Percentiles rank a stretch among this genome's conserved stretches.
Evolutionary conservation across 2,888 invertebrate species (phyloP).

Genomic region (Rotaria macrura): DNA sequence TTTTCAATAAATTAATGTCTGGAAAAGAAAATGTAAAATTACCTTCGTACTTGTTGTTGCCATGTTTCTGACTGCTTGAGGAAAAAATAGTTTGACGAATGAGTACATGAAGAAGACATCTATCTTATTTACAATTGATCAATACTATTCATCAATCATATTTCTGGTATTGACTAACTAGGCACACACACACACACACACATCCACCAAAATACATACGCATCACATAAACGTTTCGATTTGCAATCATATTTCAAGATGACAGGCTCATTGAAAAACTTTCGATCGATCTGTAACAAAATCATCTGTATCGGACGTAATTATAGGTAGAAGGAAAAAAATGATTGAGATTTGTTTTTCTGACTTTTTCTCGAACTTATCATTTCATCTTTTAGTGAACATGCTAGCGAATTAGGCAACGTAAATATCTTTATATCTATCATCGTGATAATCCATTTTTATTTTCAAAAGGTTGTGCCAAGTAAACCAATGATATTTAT

Average conservation of each 20-base stretch:
- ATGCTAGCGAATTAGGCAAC: not conserved
- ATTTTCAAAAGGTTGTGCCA: not conserved
- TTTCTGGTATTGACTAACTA: too few species aligned
- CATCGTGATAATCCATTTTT: not conserved
- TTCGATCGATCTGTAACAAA: slow-evolving; percentile 25
- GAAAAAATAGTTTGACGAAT: too few species aligned
- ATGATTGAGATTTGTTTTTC: not conserved
- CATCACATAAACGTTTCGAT: not conserved
- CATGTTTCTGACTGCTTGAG: too few species aligned
- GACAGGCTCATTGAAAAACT: not conserved
- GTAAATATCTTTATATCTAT: too few species aligned
- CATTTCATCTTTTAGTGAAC: slow-evolving; percentile 8
- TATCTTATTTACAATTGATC: too few species aligned
- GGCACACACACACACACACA: too few species aligned
- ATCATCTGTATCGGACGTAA: slow-evolving; percentile 31
- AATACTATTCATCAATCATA: too few species aligned
- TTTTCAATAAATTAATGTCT: not conserved
- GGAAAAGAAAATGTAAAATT: not conserved
- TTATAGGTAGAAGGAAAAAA: slow-evolving; percentile 12
- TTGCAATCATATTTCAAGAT: not conserved
- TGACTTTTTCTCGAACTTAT: not conserved
- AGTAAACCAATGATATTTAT: not conserved
- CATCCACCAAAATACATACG: not conserved
- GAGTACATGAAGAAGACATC: too few species aligned
- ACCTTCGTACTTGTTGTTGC: not conserved